Percentiles rank a stretch among this genome's conserved stretches.
Evolutionary conservation across 1,140 invertebrate species (phyloP).

Genomic region (Pogonus chalceus): DNA sequence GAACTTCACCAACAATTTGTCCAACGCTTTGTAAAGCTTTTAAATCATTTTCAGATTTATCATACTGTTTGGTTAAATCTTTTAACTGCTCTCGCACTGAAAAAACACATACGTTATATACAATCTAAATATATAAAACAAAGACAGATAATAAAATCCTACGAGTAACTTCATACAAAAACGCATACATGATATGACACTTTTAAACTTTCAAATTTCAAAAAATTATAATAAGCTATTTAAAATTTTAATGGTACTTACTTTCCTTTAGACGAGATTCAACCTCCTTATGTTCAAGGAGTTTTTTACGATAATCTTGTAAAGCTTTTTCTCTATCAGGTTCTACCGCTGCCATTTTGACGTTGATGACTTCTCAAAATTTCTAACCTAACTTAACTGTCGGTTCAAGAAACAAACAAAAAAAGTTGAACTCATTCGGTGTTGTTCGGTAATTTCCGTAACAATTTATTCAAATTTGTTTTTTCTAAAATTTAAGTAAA

Average conservation of each 20-base stretch:
- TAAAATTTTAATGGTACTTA: conserved; percentile 42
- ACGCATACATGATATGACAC: not conserved
- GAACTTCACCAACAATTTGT: conserved; percentile 98
- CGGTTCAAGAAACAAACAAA: not conserved
- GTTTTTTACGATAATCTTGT: conserved; percentile 89
- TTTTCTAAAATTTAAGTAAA: too few relatives aligned
- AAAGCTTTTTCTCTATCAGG: conserved; percentile 76
- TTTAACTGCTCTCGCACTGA: conserved; percentile 92
- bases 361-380: not conserved
- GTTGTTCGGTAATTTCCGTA: not conserved
- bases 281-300: conserved; percentile 92
- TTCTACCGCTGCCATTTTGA: conserved; percentile 42
- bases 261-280: conserved; percentile 93
- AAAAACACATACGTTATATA: conserved; percentile 36
- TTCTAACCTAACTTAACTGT: not conserved
- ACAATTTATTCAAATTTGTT: too few relatives aligned
- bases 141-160: not conserved
- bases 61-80: conserved; percentile 96
- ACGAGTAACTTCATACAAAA: not conserved
- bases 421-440: not conserved
- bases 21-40: conserved; percentile 99
- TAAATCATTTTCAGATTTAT: conserved; percentile 99
- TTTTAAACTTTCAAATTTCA: conserved; percentile 3
- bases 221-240: conserved; percentile 5
- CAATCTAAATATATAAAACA: too few relatives aligned